Conservation (phyloP, 2,797 vertebrate genomes). For the Enteromius anoplus region DNA sequence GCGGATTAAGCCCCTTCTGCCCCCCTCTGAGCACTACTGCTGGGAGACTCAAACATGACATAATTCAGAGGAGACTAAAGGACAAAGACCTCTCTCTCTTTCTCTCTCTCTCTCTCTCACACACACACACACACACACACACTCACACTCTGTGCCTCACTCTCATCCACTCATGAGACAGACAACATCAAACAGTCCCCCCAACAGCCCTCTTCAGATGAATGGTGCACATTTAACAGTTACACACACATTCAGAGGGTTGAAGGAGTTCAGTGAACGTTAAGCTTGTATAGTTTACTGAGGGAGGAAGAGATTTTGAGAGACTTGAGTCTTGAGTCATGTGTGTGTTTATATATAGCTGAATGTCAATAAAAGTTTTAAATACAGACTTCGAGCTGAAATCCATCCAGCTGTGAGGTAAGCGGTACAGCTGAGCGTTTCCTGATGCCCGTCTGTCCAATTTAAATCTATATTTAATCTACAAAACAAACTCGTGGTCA, state of each 20-base stretch:
- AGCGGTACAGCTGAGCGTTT: not conserved
- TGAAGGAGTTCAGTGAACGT: constrained; percentile 22
- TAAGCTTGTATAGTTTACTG: not conserved
- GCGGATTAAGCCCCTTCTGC: constrained; percentile 13
- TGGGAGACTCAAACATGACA: constrained; percentile 51
- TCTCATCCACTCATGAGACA: not conserved
- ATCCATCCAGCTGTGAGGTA: constrained; percentile 10
- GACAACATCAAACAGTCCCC: constrained; percentile 36
- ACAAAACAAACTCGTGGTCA: constrained; percentile 4
- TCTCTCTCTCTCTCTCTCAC: not conserved
- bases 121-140: constrained; percentile 7
- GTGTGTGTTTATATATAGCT: not conserved
- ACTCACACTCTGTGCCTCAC: not conserved
- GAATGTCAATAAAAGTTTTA: constrained; percentile 30
- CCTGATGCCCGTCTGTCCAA: not conserved
- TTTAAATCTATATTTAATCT: constrained; percentile 5
- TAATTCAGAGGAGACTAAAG: constrained; percentile 44
- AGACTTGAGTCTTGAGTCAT: not conserved
- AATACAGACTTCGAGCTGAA: constrained; percentile 24
- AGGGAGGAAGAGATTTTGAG: not conserved
- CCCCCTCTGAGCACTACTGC: constrained; percentile 29
- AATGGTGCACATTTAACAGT: constrained; percentile 25
- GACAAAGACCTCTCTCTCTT: constrained; percentile 32
- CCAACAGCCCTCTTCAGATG: not conserved
- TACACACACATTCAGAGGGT: constrained; percentile 6